A percentile compares a stretch with the other conserved stretches of the same genome.
Evolutionary conservation across 2,797 vertebrate species (phyloP).

Genomic region (Strix occidentalis): DNA sequence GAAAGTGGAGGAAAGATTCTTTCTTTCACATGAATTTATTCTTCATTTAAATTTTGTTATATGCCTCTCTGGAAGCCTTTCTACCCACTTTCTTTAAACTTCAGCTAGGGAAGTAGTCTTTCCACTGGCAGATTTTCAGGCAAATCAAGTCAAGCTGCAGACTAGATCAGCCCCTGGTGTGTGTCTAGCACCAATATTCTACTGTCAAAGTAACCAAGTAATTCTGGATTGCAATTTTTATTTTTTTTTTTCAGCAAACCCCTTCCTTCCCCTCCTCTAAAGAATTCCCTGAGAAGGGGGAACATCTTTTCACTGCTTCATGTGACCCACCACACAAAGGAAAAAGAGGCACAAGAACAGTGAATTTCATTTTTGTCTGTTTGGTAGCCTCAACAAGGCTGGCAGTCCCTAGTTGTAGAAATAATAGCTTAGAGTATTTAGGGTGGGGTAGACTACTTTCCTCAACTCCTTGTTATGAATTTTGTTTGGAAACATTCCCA

Average conservation of each 20-base stretch:
- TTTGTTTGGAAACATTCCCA: not conserved
- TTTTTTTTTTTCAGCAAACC: not conserved
- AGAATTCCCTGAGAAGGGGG: not conserved
- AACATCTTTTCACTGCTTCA: not conserved
- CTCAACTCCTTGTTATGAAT: not conserved
- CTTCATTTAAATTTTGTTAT: not conserved
- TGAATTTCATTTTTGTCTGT: not conserved
- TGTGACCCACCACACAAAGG: rapidly evolving
- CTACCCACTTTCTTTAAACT: not conserved
- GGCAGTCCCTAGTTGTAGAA: not conserved
- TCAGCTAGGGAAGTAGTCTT: not conserved
- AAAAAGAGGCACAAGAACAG: not conserved
- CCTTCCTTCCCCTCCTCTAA: not conserved
- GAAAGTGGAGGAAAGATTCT: not conserved
- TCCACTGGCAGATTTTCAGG: not conserved
- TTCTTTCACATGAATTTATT: not conserved
- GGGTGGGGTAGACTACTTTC: not conserved
- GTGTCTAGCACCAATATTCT: not conserved
- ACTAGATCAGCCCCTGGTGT: not conserved
- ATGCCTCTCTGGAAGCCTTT: not conserved
- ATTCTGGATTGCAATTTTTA: not conserved
- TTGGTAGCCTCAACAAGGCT: not conserved
- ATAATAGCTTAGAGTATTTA: not conserved
- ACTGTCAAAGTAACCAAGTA: not conserved
- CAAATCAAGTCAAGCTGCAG: not conserved